Conservation (phyloP, 2,888 invertebrate species). For the Priocnemis perturbator region DNA sequence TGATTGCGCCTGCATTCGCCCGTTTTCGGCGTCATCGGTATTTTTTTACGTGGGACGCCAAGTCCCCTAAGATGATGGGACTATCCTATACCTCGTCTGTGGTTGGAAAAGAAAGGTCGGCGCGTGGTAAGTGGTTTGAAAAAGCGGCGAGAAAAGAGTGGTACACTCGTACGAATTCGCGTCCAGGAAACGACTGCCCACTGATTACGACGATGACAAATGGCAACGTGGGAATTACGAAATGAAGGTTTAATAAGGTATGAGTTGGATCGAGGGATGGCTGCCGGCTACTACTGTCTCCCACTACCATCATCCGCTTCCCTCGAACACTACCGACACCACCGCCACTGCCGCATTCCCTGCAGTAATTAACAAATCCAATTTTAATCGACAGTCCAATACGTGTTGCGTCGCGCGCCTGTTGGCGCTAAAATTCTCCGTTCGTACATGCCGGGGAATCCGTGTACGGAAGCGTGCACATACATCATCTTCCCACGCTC, state of each 20-base stretch:
- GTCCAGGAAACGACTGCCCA: slow-evolving; percentile 40
- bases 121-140: neutral
- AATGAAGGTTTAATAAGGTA: slow-evolving; percentile 71
- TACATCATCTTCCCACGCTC: no score
- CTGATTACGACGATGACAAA: slow-evolving; percentile 59
- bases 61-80: no score
- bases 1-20: no score
- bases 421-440: neutral
- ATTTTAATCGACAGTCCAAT: slow-evolving; percentile 69
- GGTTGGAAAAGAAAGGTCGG: neutral
- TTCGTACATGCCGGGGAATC: neutral
- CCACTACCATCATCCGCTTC: no score
- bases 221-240: slow-evolving; percentile 62
- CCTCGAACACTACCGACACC: neutral
- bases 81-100: no score
- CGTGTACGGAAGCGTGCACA: slow-evolving; percentile 1
- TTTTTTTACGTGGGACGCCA: no score
- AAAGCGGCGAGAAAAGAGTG: neutral
- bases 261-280: slow-evolving; percentile 49
- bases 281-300: slow-evolving; percentile 1
- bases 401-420: slow-evolving; percentile 43
- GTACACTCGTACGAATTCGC: slow-evolving; percentile 1
- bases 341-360: slow-evolving; percentile 44
- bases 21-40: no score
- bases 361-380: slow-evolving; percentile 71